Conservation (phyloP, 2,888 invertebrate genomes). For the Caenorhabditis drosophilae region DNA sequence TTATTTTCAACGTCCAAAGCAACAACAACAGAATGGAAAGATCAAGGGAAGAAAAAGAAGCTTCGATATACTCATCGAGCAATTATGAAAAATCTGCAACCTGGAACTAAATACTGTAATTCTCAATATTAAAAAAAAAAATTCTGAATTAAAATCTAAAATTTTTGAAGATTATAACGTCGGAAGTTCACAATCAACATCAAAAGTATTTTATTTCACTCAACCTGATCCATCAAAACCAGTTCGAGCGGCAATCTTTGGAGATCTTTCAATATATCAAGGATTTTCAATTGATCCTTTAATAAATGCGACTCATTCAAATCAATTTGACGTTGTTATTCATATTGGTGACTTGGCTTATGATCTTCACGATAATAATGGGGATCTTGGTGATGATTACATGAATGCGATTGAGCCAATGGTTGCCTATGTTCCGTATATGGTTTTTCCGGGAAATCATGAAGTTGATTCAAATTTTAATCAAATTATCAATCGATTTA, state of each 20-base stretch:
- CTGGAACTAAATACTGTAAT: slow-evolving; percentile 38
- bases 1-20: slow-evolving; percentile 27
- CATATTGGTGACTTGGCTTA: slow-evolving; percentile 83
- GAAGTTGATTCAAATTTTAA: slow-evolving; percentile 82
- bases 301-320: slow-evolving; percentile 82
- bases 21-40: slow-evolving; percentile 27
- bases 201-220: slow-evolving; percentile 49
- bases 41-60: slow-evolving; percentile 18
- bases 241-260: slow-evolving; percentile 78
- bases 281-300: slow-evolving; percentile 81
- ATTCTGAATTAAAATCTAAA: not conserved
- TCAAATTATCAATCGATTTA: slow-evolving; percentile 87
- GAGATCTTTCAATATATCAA: slow-evolving; percentile 92
- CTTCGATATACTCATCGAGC: slow-evolving; percentile 28
- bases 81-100: slow-evolving; percentile 25
- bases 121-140: not conserved
- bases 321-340: slow-evolving; percentile 70
- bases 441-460: slow-evolving; percentile 77
- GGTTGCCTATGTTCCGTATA: slow-evolving; percentile 79
- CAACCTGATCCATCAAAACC: slow-evolving; percentile 49
- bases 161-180: slow-evolving; percentile 56
- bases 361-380: slow-evolving; percentile 83
- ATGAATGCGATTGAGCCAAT: slow-evolving; percentile 41
- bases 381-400: slow-evolving; percentile 74
- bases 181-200: slow-evolving; percentile 53